phyloP scores from a whole-genome alignment of 2,797 vertebrate genomes.

The Chanos chanos region DNA sequence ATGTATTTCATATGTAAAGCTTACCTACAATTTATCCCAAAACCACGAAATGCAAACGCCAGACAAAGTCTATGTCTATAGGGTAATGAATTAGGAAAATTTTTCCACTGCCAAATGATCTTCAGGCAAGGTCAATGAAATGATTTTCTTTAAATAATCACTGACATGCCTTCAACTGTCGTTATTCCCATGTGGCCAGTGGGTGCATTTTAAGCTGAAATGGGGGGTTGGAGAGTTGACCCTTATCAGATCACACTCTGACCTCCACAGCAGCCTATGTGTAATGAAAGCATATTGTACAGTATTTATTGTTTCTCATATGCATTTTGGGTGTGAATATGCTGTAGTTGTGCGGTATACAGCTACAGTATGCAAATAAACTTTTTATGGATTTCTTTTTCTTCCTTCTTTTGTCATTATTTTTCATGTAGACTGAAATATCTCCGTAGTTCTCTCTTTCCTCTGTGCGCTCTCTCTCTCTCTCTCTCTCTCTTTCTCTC shows the following conservation, averaged over 20 bases:
- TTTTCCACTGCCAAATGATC: slow-evolving; percentile 4
- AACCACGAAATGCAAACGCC: slow-evolving; percentile 13
- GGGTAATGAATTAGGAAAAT: slow-evolving; percentile 5
- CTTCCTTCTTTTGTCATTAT: no score
- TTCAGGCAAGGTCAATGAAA: slow-evolving; percentile 21
- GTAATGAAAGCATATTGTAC: no score
- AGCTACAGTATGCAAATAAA: no score
- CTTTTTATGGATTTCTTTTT: no score
- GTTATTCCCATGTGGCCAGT: slow-evolving; percentile 4
- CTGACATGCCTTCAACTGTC: slow-evolving; percentile 11
- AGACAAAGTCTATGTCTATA: slow-evolving; percentile 16
- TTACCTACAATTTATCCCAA: slow-evolving; percentile 22
- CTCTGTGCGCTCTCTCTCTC: slow-evolving; percentile 31
- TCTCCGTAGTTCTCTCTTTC: slow-evolving; percentile 2
- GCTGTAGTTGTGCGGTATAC: no score
- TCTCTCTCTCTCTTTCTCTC: slow-evolving; percentile 18
- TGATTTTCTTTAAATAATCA: slow-evolving; percentile 17
- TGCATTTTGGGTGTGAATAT: no score
- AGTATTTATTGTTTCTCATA: no score
- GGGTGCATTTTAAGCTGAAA: no score
- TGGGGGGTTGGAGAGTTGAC: background rate
- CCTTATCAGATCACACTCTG: no score
- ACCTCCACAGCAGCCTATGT: no score
- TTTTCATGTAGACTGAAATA: no score
- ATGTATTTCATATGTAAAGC: no score